These are phyloP conservation scores for Hozukius guyotensis DNA, from an alignment of 2,797 vertebrate genomes.

Conservation along the genomic window DNA sequence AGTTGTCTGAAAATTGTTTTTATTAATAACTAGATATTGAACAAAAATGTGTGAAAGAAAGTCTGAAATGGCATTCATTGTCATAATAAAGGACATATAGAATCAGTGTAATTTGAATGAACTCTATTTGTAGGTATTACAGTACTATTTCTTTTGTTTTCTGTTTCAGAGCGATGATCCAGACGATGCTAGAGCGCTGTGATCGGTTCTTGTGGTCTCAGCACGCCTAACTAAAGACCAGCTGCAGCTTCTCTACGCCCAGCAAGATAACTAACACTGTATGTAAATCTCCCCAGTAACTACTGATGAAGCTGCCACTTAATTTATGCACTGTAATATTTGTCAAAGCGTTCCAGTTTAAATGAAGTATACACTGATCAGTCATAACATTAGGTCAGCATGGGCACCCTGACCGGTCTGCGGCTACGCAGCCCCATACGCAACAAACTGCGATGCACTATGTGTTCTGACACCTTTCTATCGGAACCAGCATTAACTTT, in stretches of 20 bases:
- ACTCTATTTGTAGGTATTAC: not conserved
- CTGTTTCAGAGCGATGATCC: slow-evolving; percentile 91
- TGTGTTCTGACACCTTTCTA: too few species aligned
- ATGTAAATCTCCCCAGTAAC: slow-evolving; percentile 26
- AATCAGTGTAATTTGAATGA: not conserved
- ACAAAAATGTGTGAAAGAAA: not conserved
- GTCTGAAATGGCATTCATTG: not conserved
- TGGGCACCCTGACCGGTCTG: too few species aligned
- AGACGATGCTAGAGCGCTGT: slow-evolving; percentile 96
- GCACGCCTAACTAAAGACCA: slow-evolving; percentile 82
- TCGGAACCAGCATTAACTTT: too few species aligned
- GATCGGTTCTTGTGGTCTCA: slow-evolving; percentile 98
- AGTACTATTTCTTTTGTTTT: slow-evolving; percentile 4
- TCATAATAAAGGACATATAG: not conserved
- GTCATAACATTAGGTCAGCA: too few species aligned
- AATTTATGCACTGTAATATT: slow-evolving; percentile 42
- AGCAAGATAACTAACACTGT: slow-evolving; percentile 20
- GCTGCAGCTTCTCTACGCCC: not conserved
- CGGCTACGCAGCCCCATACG: too few species aligned
- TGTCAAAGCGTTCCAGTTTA: not conserved
- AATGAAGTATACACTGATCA: not conserved
- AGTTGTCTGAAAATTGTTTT: not conserved
- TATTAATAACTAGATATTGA: not conserved
- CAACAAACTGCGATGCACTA: too few species aligned
- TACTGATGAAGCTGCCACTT: slow-evolving; percentile 35